These are phyloP conservation scores for Phragmatobia fuliginosa DNA, from an alignment of 2,888 invertebrate species.

Conservation along the genomic window DNA sequence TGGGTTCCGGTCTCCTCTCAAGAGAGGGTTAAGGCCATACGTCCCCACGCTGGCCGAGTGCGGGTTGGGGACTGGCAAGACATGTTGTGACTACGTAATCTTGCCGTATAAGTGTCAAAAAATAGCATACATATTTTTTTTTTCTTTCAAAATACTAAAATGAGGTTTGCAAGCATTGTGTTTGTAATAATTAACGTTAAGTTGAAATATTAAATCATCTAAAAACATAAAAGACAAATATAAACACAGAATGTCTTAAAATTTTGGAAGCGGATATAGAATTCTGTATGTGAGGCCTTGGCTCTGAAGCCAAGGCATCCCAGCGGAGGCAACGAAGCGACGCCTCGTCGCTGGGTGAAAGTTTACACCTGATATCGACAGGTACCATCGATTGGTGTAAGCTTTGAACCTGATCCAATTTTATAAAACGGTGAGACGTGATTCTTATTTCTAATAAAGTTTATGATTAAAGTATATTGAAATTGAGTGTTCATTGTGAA, in stretches of 20 bases:
- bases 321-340: constrained; percentile 24
- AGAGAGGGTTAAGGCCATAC: too few relatives aligned
- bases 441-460: not conserved
- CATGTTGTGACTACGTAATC: too few relatives aligned
- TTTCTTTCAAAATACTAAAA: too few relatives aligned
- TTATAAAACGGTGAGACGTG: not conserved
- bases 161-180: not conserved
- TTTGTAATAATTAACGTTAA: not conserved
- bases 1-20: too few relatives aligned
- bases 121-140: too few relatives aligned
- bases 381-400: constrained; percentile 28
- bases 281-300: constrained; percentile 40
- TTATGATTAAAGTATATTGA: not conserved
- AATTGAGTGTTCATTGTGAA: too few relatives aligned
- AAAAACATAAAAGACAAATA: constrained; percentile 9
- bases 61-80: too few relatives aligned
- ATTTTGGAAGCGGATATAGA: constrained; percentile 26
- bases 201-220: not conserved
- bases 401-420: constrained; percentile 34
- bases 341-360: constrained; percentile 59
- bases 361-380: constrained; percentile 78
- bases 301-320: constrained; percentile 28
- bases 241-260: constrained; percentile 12
- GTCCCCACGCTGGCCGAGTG: too few relatives aligned
- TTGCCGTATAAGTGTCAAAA: too few relatives aligned